Evolutionary conservation across 2,797 vertebrate species (phyloP), one percentile per base, ranked within the genome.

Genomic region (Erpetoichthys calabaricus): DNA sequence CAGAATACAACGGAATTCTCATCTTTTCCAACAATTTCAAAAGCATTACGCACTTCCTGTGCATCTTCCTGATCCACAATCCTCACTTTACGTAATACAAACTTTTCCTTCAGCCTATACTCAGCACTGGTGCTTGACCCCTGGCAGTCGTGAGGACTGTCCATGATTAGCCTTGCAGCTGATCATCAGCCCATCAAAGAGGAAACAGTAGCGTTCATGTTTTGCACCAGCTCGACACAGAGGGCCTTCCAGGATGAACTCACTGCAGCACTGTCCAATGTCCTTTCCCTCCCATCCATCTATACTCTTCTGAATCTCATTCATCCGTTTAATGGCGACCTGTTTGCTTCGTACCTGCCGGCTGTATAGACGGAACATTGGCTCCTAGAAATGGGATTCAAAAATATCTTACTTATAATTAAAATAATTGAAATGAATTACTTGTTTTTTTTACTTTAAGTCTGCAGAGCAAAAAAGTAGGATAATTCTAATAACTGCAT

Each of bases 281-380:
- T 99, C 94, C 72, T 91, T 95, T 25, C 94, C 96, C 73, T 99
- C 96, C 96, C 96, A 99, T 72, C 96, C 91, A 6, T 98, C 94
- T 3, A 99, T 99, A 72, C 92, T 98, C 63, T 92, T 94, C 83
- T 99, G 96, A 78, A 99, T 97, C 74, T 99, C 96, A 52, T 92
- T 97, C 96, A 99, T 98, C 69, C 93, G 92, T 66, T 93, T 96
- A 79, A 97, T 96, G 74, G 94, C 93, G 43, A 95, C 76, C 57
- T 96, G 94, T 66, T 98, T 99, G 82, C 92, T 94, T 56, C 92
- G 83, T 47, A 92, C 75, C 60, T 95, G 92, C 4, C 89, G 80
- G 75, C 88, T 93, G 68, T 97, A 91, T 71, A 95, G 86, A 59
- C 90, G 90, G 71, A 86, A 96, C 59, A 90, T 78, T 0, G 88